A percentile compares a stretch with the other conserved stretches of the same genome.
phyloP scores from a whole-genome alignment of 2,113 vertebrate genomes.

The Leptodactylus fuscus region DNA sequence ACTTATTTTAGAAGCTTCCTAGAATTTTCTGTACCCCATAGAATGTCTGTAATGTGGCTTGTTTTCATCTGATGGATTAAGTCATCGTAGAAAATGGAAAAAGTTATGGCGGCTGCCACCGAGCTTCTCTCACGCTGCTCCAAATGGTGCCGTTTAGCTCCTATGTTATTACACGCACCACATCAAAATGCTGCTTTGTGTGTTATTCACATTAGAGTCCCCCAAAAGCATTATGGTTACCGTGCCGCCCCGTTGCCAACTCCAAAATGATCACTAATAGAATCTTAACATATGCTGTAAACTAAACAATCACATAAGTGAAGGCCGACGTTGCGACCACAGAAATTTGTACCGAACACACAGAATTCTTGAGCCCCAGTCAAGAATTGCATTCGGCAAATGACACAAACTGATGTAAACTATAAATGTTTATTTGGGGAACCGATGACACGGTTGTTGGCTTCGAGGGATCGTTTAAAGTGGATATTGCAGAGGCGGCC shows the following conservation, averaged over 20 bases:
- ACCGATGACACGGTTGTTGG: not conserved
- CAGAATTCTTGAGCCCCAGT: constrained; percentile 44
- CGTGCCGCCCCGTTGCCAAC: constrained; percentile 39
- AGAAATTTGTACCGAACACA: constrained; percentile 52
- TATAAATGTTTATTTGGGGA: constrained; percentile 3
- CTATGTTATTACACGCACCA: constrained; percentile 66
- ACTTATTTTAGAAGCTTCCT: constrained; percentile 2
- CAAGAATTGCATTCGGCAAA: constrained; percentile 39
- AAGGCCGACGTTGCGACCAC: constrained; percentile 19
- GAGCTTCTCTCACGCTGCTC: constrained; percentile 59
- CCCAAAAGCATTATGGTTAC: constrained; percentile 64
- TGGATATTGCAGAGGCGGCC: not conserved
- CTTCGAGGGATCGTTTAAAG: not conserved
- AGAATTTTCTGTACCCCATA: not conserved
- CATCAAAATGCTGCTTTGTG: constrained; percentile 61
- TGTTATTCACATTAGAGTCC: constrained; percentile 62
- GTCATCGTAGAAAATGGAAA: constrained; percentile 62
- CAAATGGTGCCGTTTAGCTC: constrained; percentile 64
- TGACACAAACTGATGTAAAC: constrained; percentile 25
- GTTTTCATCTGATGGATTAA: constrained; percentile 32
- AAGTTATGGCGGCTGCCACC: constrained; percentile 51
- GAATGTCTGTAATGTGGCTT: constrained; percentile 31
- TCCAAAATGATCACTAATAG: constrained; percentile 67
- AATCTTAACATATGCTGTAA: constrained; percentile 67
- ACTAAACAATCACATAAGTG: constrained; percentile 55